These are phyloP conservation scores for Limanda limanda DNA, from an alignment of 2,113 vertebrate species.

Conservation along the genomic window DNA sequence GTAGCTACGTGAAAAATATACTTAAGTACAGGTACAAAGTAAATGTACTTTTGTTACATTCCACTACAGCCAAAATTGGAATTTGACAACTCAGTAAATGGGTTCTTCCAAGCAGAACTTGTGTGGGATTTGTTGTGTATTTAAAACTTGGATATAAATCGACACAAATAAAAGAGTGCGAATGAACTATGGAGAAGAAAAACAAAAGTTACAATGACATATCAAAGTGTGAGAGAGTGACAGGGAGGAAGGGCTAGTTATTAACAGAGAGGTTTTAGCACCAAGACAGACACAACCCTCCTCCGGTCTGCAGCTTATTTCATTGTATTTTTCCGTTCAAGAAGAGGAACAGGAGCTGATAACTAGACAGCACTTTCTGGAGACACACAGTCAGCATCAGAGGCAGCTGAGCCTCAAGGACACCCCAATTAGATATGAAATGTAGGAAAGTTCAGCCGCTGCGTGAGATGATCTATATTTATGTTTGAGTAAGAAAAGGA, in stretches of 20 bases:
- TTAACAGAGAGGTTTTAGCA: constrained; percentile 27
- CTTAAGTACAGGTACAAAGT: too few relatives aligned
- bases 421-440: neutral
- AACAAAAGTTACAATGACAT: constrained; percentile 40
- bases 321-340: neutral
- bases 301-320: constrained; percentile 17
- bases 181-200: neutral
- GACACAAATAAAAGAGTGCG: neutral
- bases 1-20: too few relatives aligned
- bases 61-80: too few relatives aligned
- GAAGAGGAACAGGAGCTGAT: neutral
- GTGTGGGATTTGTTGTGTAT: too few relatives aligned
- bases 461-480: neutral
- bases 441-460: neutral
- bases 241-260: neutral
- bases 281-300: constrained; percentile 48
- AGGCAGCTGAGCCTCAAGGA: neutral
- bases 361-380: neutral
- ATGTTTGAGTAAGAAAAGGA: neutral
- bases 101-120: too few relatives aligned
- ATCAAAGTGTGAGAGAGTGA: constrained; percentile 20
- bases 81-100: too few relatives aligned
- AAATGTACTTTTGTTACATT: too few relatives aligned
- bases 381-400: neutral
- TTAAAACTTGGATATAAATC: too few relatives aligned